Evolutionary conservation across 2,888 invertebrate genomes (phyloP).

Genomic region (Agrochola circellaris): DNA sequence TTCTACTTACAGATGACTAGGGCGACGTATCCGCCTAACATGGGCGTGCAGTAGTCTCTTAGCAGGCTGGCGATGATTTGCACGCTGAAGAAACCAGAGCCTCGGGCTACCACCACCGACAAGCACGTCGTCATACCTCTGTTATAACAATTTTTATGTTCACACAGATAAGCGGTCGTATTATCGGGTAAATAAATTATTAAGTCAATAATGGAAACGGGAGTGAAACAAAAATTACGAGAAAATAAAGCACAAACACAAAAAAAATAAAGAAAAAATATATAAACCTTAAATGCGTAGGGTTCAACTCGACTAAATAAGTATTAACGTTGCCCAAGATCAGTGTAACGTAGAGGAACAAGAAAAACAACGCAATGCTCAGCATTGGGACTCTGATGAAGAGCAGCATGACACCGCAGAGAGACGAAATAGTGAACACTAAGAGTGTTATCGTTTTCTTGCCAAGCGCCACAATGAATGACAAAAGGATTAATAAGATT

Average conservation of each 20-base stretch:
- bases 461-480: slow-evolving; percentile 80
- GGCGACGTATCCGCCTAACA: slow-evolving; percentile 79
- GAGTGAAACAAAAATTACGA: not conserved
- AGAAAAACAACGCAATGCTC: slow-evolving; percentile 80
- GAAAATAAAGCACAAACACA: not conserved
- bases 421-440: slow-evolving; percentile 74
- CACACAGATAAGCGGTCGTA: not conserved
- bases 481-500: slow-evolving; percentile 74
- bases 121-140: slow-evolving; percentile 86
- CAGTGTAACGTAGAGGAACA: slow-evolving; percentile 81
- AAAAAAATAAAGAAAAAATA: too few relatives aligned
- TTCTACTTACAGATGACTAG: slow-evolving; percentile 78
- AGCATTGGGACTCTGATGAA: slow-evolving; percentile 78
- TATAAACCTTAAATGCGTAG: slow-evolving; percentile 83
- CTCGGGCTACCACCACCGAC: slow-evolving; percentile 84
- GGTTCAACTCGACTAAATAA: slow-evolving; percentile 85
- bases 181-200: not conserved
- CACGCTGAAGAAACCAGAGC: slow-evolving; percentile 84
- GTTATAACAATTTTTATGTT: slow-evolving; percentile 52
- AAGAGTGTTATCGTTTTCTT: slow-evolving; percentile 78
- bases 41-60: slow-evolving; percentile 77
- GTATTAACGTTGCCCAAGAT: slow-evolving; percentile 84
- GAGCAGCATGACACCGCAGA: slow-evolving; percentile 75
- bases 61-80: slow-evolving; percentile 81
- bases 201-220: not conserved